Conservation (phyloP, 1,140 invertebrate genomes). For the Zaprionus taronus region DNA sequence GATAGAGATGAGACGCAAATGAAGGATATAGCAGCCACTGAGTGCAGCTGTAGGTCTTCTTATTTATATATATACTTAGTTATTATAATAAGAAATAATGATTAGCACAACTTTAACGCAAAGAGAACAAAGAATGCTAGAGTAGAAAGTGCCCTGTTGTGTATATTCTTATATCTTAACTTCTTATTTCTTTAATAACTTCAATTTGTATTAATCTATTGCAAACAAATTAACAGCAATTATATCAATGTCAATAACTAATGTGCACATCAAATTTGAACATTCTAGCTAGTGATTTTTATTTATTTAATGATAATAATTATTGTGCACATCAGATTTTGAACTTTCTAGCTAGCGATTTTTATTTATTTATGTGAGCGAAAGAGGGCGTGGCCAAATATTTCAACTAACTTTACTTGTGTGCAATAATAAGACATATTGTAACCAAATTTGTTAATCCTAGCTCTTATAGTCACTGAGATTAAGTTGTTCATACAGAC, state of each 20-base stretch:
- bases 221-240: background rate
- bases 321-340: background rate
- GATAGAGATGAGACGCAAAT: constrained; percentile 22
- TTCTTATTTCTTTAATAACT: background rate
- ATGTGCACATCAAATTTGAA: no score
- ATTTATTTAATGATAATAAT: background rate
- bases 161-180: background rate
- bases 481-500: background rate
- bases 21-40: no score
- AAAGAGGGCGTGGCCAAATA: background rate
- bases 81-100: no score
- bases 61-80: background rate
- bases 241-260: background rate
- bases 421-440: background rate
- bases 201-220: background rate
- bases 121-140: no score
- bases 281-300: no score
- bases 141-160: no score
- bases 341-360: background rate
- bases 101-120: no score
- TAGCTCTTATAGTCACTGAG: background rate
- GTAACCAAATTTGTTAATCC: fast-evolving
- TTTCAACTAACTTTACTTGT: background rate
- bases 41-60: background rate
- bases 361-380: background rate